Percentiles rank a stretch among this genome's conserved stretches.
These are phyloP conservation scores for Rutpela maculata DNA, from an alignment of 2,888 invertebrate species.

Conservation along the genomic window DNA sequence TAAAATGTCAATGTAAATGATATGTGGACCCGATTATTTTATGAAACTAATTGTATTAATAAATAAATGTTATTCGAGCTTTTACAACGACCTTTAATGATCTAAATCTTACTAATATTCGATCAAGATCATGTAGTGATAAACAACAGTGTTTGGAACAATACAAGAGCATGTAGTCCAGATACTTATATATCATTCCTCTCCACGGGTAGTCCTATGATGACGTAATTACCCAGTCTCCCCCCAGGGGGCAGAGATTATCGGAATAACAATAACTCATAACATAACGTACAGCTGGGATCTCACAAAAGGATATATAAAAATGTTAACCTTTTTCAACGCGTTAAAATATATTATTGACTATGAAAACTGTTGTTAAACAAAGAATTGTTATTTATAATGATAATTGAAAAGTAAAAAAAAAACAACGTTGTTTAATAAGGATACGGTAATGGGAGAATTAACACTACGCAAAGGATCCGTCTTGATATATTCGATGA, in stretches of 20 bases:
- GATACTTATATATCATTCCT: conserved; percentile 53
- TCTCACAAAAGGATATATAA: conserved; percentile 51
- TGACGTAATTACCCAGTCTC: conserved; percentile 71
- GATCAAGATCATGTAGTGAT: conserved; percentile 63
- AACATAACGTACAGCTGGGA: conserved; percentile 65
- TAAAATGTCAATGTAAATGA: conserved; percentile 12
- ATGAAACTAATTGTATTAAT: conserved; percentile 12
- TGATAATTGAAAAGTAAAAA: conserved; percentile 30
- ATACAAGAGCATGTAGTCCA: conserved; percentile 65
- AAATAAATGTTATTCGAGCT: conserved; percentile 18
- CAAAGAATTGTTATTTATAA: conserved; percentile 19
- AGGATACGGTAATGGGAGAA: conserved; percentile 21
- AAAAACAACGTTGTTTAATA: conserved; percentile 22
- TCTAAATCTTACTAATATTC: conserved; percentile 60
- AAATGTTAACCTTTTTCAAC: conserved; percentile 54
- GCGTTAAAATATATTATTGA: conserved; percentile 38
- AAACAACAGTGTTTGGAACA: conserved; percentile 69
- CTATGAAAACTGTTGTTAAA: conserved; percentile 27
- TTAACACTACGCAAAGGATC: not conserved
- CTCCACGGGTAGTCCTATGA: conserved; percentile 63
- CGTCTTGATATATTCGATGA: too few species aligned
- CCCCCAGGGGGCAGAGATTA: conserved; percentile 69
- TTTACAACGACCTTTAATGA: conserved; percentile 53
- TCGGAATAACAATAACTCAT: conserved; percentile 71
- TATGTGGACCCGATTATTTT: conserved; percentile 10